Conservation (phyloP, 2,797 vertebrate species). For the Anniella stebbinsi region DNA sequence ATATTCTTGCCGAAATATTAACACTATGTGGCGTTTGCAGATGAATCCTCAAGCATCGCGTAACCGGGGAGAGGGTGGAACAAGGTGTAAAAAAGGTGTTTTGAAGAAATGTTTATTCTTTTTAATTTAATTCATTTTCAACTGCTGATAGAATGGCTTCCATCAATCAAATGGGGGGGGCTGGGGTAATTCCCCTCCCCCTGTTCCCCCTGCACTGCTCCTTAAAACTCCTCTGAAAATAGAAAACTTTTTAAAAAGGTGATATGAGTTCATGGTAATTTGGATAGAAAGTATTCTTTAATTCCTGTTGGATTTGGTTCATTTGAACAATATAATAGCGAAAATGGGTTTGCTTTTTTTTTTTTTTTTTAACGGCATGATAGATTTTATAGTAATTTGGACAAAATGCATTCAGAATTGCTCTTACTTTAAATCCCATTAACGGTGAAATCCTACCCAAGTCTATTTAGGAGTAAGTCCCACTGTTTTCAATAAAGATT, state of each 20-base stretch:
- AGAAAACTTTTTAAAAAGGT: background rate
- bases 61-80: background rate
- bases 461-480: background rate
- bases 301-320: background rate
- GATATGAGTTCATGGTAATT: slow-evolving; percentile 10
- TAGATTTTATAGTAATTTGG: slow-evolving; percentile 6
- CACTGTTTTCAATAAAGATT: background rate
- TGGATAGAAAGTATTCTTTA: slow-evolving; percentile 3
- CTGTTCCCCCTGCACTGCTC: too few species aligned
- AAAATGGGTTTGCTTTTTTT: too few species aligned
- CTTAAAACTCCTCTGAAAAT: background rate
- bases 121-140: background rate
- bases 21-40: background rate
- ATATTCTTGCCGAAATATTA: slow-evolving; percentile 46
- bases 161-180: background rate
- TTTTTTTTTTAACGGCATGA: background rate
- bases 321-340: background rate
- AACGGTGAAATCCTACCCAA: background rate
- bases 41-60: background rate
- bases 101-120: background rate
- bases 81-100: background rate
- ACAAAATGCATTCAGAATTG: background rate
- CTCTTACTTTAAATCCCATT: slow-evolving; percentile 19
- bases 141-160: background rate
- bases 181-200: background rate